phyloP scores from a whole-genome alignment of 2,888 invertebrate genomes.

The Synergus umbraculus region DNA sequence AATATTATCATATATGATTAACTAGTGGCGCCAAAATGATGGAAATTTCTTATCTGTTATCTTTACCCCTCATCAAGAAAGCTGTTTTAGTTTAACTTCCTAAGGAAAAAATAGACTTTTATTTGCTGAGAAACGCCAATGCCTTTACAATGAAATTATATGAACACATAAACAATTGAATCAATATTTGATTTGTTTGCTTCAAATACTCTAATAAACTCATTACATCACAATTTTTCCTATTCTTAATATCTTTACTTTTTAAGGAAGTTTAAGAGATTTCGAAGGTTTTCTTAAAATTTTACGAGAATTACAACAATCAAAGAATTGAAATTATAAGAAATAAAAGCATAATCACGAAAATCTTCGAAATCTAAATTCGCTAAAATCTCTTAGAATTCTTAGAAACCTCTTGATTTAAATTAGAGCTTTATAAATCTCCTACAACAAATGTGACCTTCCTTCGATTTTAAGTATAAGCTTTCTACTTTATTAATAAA shows the following conservation, averaged over 20 bases:
- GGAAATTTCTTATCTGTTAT: conserved; percentile 18
- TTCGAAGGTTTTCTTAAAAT: too few relatives aligned
- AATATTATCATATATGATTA: conserved; percentile 18
- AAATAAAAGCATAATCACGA: too few relatives aligned
- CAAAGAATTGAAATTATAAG: too few relatives aligned
- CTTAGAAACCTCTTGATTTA: too few relatives aligned
- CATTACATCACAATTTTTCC: neutral
- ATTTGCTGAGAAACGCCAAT: neutral
- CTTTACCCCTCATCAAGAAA: neutral
- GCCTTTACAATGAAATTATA: neutral
- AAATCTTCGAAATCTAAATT: too few relatives aligned
- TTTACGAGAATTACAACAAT: too few relatives aligned
- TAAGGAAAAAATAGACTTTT: neutral
- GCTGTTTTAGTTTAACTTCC: neutral
- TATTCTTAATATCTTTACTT: too few relatives aligned
- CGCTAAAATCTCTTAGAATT: too few relatives aligned
- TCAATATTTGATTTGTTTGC: conserved; percentile 12
- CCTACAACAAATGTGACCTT: too few relatives aligned
- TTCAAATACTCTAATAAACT: neutral
- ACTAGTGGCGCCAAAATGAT: conserved; percentile 28
- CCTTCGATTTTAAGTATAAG: neutral
- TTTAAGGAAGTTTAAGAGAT: too few relatives aligned
- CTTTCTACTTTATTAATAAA: neutral
- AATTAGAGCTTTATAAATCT: too few relatives aligned
- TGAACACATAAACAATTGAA: neutral